Base-by-base conservation (phyloP, 2,113 vertebrate species). In the Crypturellus undulatus region DNA sequence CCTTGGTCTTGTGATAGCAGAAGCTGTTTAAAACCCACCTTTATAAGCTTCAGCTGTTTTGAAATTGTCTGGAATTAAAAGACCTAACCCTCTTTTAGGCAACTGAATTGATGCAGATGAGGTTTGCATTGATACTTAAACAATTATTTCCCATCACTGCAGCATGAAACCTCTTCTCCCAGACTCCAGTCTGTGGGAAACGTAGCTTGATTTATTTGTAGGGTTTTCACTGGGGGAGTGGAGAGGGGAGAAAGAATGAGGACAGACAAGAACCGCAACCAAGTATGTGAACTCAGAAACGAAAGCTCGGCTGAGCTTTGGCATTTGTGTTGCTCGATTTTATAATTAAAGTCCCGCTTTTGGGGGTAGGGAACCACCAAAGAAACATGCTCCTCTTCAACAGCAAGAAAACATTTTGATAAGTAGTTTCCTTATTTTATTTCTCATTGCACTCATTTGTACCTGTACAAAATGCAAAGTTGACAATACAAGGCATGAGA, bases 201-300 rank as follows among this genome's bases (percentile, higher is more conserved):
- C 6, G 52, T 25, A 80, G 75, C 71, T 91, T 80, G 82, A 94
- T 91, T 91, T 96, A 90, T 95, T 83, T 81, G 52, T 42, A 80
- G 42, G 17, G 26, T 85, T 92, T 82, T 91, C 38, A 78, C 64
- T 58, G 36, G 13, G 20, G 18, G 43, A 58, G 47, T 4, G 2
- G 7, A 79, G 70, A 42, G 8, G 9, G 34, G 25, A 49, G 16
- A 14, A 64, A 45, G 28, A 83, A 70, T 6, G 42, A 19, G 8
- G 11, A 49, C n/a, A 60, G 14, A 32, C 7, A 26, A 69, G 60
- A 68, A 59, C 30, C 26, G 73, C 47, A 88, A 78, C 64, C 1
- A 3, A 85, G 36, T 34, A 56, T 30, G 42, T 84, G 32, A 83
- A 78, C 30, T 56, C 45, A 45, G 49, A 38, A 67, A 81, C 20